These are phyloP conservation scores for Agelaius phoeniceus DNA, from an alignment of 2,113 vertebrate genomes.

Conservation along the genomic window DNA sequence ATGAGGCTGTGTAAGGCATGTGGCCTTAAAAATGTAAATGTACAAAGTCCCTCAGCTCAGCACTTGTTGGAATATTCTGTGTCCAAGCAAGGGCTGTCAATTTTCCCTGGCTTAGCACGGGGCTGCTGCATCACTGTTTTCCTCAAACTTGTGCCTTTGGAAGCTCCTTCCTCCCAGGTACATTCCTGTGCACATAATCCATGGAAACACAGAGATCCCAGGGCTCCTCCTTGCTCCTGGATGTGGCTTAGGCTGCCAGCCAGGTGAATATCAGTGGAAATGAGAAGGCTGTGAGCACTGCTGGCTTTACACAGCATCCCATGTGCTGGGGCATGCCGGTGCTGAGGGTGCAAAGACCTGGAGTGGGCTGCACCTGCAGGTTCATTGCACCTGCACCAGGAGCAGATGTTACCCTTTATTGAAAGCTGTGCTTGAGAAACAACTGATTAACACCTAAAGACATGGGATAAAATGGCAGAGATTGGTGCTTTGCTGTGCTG, in stretches of 20 bases:
- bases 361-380: background rate
- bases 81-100: background rate
- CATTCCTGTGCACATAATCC: accelerated
- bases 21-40: background rate
- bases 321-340: background rate
- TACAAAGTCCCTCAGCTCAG: background rate
- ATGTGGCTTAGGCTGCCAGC: background rate
- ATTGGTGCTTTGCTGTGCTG: background rate
- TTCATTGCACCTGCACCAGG: background rate
- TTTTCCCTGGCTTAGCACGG: background rate
- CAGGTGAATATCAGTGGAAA: background rate
- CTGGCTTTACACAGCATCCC: background rate
- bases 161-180: background rate
- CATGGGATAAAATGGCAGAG: background rate
- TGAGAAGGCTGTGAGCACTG: background rate
- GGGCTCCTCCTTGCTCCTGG: background rate
- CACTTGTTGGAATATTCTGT: background rate
- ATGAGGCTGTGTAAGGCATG: background rate
- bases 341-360: background rate
- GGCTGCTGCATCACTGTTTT: background rate
- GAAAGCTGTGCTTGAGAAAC: background rate
- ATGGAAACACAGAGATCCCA: background rate
- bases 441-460: background rate
- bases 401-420: background rate
- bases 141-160: background rate